Evolutionary conservation across 2,113 vertebrate species (phyloP).

Genomic region (Anoplopoma fimbria): DNA sequence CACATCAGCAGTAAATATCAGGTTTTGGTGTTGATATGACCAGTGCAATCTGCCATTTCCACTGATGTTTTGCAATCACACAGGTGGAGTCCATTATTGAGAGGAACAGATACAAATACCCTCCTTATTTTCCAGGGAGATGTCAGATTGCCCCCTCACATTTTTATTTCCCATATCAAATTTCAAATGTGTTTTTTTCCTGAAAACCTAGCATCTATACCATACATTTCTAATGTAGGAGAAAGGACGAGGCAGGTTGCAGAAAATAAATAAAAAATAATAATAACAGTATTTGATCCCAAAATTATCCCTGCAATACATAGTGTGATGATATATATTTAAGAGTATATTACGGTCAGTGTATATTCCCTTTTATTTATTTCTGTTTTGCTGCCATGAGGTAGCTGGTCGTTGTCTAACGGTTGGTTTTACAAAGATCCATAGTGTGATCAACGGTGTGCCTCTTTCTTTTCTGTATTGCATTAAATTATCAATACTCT

Average conservation of each 20-base stretch:
- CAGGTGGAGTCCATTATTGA: background rate
- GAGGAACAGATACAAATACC: slow-evolving; percentile 16
- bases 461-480: slow-evolving; percentile 1
- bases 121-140: background rate
- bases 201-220: background rate
- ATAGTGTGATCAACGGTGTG: slow-evolving; percentile 6
- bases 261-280: background rate
- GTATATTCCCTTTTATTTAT: background rate
- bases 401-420: background rate
- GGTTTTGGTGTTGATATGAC: slow-evolving; percentile 19
- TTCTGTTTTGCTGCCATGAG: background rate
- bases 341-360: background rate
- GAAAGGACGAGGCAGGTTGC: slow-evolving; percentile 1
- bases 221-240: background rate
- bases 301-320: slow-evolving; percentile 1
- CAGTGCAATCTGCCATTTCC: background rate
- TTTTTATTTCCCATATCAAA: background rate
- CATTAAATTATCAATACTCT: slow-evolving; percentile 38
- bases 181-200: slow-evolving; percentile 7
- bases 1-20: slow-evolving; percentile 11
- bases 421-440: background rate
- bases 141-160: background rate
- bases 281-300: slow-evolving; percentile 6
- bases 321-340: slow-evolving; percentile 2
- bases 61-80: background rate